Percentiles rank a stretch among this genome's conserved stretches.
Evolutionary conservation across 2,888 invertebrate genomes (phyloP).

Genomic region (Habrosyne pyritoides): DNA sequence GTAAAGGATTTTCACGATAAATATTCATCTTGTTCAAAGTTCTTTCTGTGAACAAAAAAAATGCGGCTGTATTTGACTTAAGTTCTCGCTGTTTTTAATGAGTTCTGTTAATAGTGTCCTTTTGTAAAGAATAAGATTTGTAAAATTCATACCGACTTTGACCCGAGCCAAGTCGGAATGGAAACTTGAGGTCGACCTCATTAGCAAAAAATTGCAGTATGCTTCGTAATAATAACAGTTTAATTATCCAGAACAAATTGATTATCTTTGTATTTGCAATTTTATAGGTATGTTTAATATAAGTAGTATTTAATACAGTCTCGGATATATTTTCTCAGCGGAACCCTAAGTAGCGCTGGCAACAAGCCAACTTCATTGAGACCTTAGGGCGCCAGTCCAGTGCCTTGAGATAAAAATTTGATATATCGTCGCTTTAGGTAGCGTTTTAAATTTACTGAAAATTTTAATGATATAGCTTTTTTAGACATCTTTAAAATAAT

Average conservation of each 20-base stretch:
- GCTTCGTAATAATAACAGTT: background rate
- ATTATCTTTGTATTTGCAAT: background rate
- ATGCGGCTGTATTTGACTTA: too few relatives aligned
- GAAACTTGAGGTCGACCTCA: too few relatives aligned
- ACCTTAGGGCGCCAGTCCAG: conserved; percentile 50
- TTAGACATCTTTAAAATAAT: background rate
- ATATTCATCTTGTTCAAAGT: too few relatives aligned
- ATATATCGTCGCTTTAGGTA: conserved; percentile 1
- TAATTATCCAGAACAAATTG: background rate
- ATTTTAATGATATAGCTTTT: background rate
- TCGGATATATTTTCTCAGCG: conserved; percentile 36
- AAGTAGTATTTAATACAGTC: conserved; percentile 1
- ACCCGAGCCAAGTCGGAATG: too few relatives aligned
- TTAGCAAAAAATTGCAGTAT: too few relatives aligned
- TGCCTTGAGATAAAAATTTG: conserved; percentile 43
- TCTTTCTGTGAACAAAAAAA: too few relatives aligned
- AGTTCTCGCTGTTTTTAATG: too few relatives aligned
- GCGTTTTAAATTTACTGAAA: background rate
- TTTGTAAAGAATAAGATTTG: too few relatives aligned
- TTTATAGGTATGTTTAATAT: background rate
- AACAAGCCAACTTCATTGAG: conserved; percentile 38
- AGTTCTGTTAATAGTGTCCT: too few relatives aligned
- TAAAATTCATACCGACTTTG: too few relatives aligned
- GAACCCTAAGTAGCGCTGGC: conserved; percentile 46
- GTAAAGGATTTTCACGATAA: too few relatives aligned